Evolutionary conservation across 2,113 vertebrate genomes (phyloP), one percentile per base, ranked within the genome.

Genomic region (Brevimyrus niger): DNA sequence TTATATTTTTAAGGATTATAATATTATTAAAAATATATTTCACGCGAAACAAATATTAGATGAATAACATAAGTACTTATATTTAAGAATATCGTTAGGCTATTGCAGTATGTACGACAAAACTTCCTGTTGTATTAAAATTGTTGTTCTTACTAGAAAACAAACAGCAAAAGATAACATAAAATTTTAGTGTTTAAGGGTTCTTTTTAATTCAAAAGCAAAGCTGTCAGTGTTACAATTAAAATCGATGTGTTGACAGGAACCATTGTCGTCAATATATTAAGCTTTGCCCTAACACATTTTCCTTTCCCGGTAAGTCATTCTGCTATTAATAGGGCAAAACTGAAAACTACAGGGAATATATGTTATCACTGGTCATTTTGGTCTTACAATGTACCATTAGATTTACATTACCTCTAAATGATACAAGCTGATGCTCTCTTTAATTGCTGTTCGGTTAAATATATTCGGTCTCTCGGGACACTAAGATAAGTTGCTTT

Each of bases 391-490:
- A 98, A 99, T 99, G 99, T 98, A 98, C 97, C 96, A 99, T 99
- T 99, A 99, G 98, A 98, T 98, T 97, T 98, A 97, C 97, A 99
- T 99, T 99, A 99, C 96, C 96, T 98, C 96, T 99, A 99, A 99
- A 99, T 99, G 98, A 99, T 98, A 98, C 97, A 97, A 97, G 97
- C 97, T 98, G 98, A 99, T 99, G 97, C 96, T 96, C 95, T 97
- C 97, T 98, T 99, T 99, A 99, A 99, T 99, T 99, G 97, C 97
- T 97, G 96, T 96, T 97, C 97, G 97, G 97, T 98, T 98, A 98
- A 98, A 97, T 99, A 97, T 97, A 96, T 97, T 96, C 96, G 95
- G 92, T 96, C 98, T 97, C 97, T 17, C 80, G 97, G 96, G 98
- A 92, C 96, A 93, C 93, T 92, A 95, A 96, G 95, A 96, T 95